Evolutionary conservation across 2,113 vertebrate genomes (phyloP), one percentile per base, ranked within the genome.

Genomic region (Laticauda laticaudata): DNA sequence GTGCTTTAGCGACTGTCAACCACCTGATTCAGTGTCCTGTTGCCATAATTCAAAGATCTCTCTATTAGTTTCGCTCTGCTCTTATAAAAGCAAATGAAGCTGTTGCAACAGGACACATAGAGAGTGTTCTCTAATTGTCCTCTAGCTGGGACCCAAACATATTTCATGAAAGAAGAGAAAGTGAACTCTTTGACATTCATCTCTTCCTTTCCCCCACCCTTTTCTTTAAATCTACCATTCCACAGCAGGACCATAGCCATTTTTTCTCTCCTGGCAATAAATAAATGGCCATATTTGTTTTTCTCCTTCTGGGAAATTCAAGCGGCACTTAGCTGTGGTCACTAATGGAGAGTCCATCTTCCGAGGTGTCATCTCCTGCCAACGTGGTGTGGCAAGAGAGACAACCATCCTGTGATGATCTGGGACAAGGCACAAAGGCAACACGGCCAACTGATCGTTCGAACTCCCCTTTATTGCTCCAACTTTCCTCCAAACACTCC

Each of bases 21-120:
- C 21, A 96, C 96, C 96, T 98, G 97, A 97, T 97, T 96, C 96
- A 94, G 95, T 97, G 96, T 97, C 96, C 89, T 96, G 95, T 96
- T 96, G 97, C 97, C 97, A 98, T 98, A 98, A 98, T 98, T 98
- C 97, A 98, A 97, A 96, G 97, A 97, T 96, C 97, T 97, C 96
- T 97, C 97, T 98, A 97, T 98, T 98, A 97, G 97, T 98, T 98
- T 96, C 96, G 95, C 96, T 96, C 97, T 97, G 95, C 96, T 97
- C 96, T 97, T 97, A 57, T 57, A 97, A 90, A 97, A 98, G 96
- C 95, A 98, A 97, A 96, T 89, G 95, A 97, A 97, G 96, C 96
- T 96, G 96, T 97, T 97, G 96, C 94, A 94, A 90, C 0, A 3
- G 61, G 91, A 95, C 96, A 96, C 93, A 94, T 97, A 97, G 95